These are phyloP conservation scores for Myotis findleyi DNA, from an alignment of 2,797 vertebrate genomes.

Conservation along the genomic window DNA sequence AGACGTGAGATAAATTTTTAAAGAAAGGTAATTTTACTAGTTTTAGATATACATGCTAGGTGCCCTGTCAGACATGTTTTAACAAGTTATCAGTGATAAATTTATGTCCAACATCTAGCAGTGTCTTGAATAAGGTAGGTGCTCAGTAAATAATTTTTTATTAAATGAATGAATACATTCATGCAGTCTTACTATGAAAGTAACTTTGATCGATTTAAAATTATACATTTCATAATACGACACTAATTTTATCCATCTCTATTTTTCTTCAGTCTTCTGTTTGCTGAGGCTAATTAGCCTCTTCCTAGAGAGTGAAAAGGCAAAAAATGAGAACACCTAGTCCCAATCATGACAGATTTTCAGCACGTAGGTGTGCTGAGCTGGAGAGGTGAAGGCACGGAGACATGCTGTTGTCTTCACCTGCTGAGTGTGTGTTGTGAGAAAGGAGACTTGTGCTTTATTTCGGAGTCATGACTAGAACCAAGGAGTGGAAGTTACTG, in stretches of 20 bases:
- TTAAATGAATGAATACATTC: conserved; percentile 8
- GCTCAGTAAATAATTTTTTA: neutral
- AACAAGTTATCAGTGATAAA: conserved; percentile 5
- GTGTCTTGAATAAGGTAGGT: conserved; percentile 1
- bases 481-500: neutral
- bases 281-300: conserved; percentile 27
- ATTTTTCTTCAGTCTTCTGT: conserved; percentile 9
- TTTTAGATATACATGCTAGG: neutral
- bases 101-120: neutral
- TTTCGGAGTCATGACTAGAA: neutral
- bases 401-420: neutral
- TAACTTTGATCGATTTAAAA: conserved; percentile 55
- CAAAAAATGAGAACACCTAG: neutral
- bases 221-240: neutral
- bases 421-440: neutral
- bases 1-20: conserved; percentile 12
- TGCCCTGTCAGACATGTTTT: neutral
- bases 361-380: neutral
- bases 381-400: neutral
- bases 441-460: neutral
- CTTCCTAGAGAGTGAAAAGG: neutral
- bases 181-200: neutral
- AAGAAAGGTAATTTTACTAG: neutral
- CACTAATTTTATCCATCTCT: conserved; percentile 34
- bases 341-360: neutral